Base-by-base conservation (phyloP, 2,888 invertebrate species). In the Arrhopalites spinosus region DNA sequence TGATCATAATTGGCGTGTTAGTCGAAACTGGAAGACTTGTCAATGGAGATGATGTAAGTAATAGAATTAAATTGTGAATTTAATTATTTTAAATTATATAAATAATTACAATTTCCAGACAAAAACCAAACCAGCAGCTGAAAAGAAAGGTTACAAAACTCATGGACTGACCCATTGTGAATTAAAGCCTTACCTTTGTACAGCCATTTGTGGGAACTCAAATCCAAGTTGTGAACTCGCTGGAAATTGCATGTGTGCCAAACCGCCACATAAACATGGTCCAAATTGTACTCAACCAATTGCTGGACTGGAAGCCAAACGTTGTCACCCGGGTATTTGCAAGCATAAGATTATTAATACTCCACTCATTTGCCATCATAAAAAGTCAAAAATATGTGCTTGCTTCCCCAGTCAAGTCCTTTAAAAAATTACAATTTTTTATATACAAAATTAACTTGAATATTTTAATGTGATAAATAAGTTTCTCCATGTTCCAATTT, bases 121-220 rank as follows among this genome's bases (percentile, higher is more conserved):
- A 36, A 11, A 11, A 15, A 30, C 30, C 25, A 8, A 59, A n/a
- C 59, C 8, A 59, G 15, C 61, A 13, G 13, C 20, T 11, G 63
- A 63, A 8, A n/a, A 23, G 23, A 53, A 20, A 20, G 20, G 8
- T 20, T 8, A n/a, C 1, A 61, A 25, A 53, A 27, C 50, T 13
- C 69, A 69, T 30, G 69, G 69, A 3, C 50, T 69, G 17, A 8
- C 11, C n/a, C 69, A 69, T 20, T 69, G 69, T 53, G 69, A 69
- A 29, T 29, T 69, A 53, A 69, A 53, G 8, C 69, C 69, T 29
- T 11, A 50, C 0, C 53, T 30, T 23, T 69, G 69, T 29, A 17
- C 29, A 13, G 23, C 8, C 2, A 15, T 69, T 15, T 69, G 69
- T 53, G 53, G 29, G 15, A 53, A n/a, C 23, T 50, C 56, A 1